These are phyloP conservation scores for Cosmia trapezina DNA, from an alignment of 2,888 invertebrate genomes.

Conservation along the genomic window DNA sequence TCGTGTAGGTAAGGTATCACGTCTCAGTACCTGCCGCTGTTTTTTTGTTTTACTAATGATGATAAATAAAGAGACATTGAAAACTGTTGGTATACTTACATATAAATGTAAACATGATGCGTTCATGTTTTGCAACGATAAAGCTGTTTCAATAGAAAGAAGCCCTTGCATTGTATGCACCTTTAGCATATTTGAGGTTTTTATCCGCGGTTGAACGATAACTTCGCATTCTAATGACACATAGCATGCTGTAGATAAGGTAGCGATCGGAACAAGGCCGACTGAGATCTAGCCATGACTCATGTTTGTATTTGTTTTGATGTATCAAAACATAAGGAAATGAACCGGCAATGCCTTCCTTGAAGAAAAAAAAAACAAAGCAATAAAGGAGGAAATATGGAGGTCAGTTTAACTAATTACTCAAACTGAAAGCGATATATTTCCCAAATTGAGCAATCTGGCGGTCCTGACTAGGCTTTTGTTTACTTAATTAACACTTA, in stretches of 20 bases:
- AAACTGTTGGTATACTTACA: slow-evolving; percentile 9
- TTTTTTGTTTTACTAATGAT: slow-evolving; percentile 23
- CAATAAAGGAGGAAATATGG: slow-evolving; percentile 52
- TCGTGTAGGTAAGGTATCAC: slow-evolving; percentile 32
- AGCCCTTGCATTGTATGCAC: slow-evolving; percentile 17
- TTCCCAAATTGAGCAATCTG: slow-evolving; percentile 57
- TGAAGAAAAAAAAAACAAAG: slow-evolving; percentile 57
- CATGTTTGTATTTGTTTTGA: slow-evolving; percentile 56
- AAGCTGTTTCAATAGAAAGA: slow-evolving; percentile 19
- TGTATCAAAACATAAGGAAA: slow-evolving; percentile 64
- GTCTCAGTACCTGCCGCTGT: slow-evolving; percentile 8
- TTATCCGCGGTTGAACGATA: slow-evolving; percentile 24
- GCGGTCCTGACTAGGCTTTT: slow-evolving; percentile 29
- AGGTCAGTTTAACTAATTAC: slow-evolving; percentile 58
- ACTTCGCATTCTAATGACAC: slow-evolving; percentile 53
- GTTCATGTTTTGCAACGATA: slow-evolving; percentile 28
- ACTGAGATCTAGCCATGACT: slow-evolving; percentile 57
- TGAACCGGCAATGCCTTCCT: slow-evolving; percentile 52
- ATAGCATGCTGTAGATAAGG: slow-evolving; percentile 65
- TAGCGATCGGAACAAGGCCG: slow-evolving; percentile 48
- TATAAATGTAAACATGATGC: slow-evolving; percentile 7
- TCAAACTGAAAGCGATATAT: slow-evolving; percentile 54
- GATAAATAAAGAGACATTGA: slow-evolving; percentile 22
- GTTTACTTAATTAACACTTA: slow-evolving; percentile 52
- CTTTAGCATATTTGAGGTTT: slow-evolving; percentile 8